phyloP scores from a whole-genome alignment of 2,113 vertebrate genomes.

The Otocyon megalotis region DNA sequence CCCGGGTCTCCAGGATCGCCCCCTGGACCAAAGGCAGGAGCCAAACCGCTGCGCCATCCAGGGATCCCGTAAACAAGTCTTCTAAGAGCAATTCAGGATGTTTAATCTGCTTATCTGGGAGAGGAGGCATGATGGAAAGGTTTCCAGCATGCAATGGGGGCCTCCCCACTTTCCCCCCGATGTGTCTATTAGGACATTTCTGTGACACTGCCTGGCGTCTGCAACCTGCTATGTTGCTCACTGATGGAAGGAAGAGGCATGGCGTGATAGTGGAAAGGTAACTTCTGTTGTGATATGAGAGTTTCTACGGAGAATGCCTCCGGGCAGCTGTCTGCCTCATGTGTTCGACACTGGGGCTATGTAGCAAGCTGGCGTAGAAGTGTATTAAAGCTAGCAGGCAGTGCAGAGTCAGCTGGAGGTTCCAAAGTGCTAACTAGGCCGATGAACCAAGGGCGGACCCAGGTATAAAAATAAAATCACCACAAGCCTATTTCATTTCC shows the following conservation, averaged over 20 bases:
- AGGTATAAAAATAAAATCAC: constrained; percentile 76
- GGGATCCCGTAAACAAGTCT: constrained; percentile 49
- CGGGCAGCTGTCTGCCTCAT: constrained; percentile 84
- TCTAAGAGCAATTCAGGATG: constrained; percentile 62
- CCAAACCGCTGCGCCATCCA: too few relatives aligned
- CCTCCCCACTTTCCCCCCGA: constrained; percentile 46
- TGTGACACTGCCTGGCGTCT: constrained; percentile 70
- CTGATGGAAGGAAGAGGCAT: constrained; percentile 58
- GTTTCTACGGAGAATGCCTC: constrained; percentile 81
- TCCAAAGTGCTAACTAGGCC: constrained; percentile 72
- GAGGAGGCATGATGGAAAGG: background rate
- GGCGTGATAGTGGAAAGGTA: constrained; percentile 68
- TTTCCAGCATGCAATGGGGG: constrained; percentile 30
- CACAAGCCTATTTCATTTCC: background rate
- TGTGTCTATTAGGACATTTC: constrained; percentile 82
- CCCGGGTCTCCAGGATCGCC: too few relatives aligned
- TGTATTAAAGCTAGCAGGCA: constrained; percentile 81
- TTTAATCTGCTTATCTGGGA: constrained; percentile 49
- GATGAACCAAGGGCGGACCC: constrained; percentile 25
- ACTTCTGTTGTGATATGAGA: constrained; percentile 81
- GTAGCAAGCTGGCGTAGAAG: constrained; percentile 76
- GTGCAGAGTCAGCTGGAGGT: constrained; percentile 77
- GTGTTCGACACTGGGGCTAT: constrained; percentile 77
- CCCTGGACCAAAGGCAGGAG: too few relatives aligned
- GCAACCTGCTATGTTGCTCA: constrained; percentile 26